Conservation (phyloP, 2,888 invertebrate species). For the Chrysomela aeneicollis region DNA sequence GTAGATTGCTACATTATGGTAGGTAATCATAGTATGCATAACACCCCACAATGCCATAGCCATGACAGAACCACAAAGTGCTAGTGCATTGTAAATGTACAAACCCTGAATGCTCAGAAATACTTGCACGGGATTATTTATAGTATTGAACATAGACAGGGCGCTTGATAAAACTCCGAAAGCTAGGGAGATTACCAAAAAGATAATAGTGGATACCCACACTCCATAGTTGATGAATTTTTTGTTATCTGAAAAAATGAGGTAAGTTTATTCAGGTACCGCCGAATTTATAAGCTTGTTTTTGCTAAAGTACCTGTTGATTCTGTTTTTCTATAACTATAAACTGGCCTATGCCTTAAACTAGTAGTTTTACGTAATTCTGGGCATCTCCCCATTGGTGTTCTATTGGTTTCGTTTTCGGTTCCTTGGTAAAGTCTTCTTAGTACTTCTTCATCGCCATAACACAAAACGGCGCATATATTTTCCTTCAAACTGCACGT, state of each 20-base stretch:
- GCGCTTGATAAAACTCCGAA: constrained; percentile 62
- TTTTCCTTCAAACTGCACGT: constrained; percentile 56
- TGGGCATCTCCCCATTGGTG: neutral
- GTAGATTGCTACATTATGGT: constrained; percentile 57
- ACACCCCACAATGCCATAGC: constrained; percentile 59
- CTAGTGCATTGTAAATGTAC: constrained; percentile 68
- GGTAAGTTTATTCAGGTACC: neutral
- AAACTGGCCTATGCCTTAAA: neutral
- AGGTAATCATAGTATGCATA: constrained; percentile 53
- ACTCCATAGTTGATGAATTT: constrained; percentile 60
- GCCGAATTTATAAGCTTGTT: neutral
- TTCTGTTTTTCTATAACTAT: neutral
- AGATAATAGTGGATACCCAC: constrained; percentile 67
- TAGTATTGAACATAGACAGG: constrained; percentile 68
- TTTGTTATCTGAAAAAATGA: constrained; percentile 34
- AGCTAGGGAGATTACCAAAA: constrained; percentile 63
- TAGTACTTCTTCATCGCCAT: constrained; percentile 28
- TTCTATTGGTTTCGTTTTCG: neutral
- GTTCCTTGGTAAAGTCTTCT: neutral
- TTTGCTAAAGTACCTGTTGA: neutral
- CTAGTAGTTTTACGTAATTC: neutral
- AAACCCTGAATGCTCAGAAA: constrained; percentile 68
- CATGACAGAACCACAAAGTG: constrained; percentile 53
- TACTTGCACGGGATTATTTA: constrained; percentile 67
- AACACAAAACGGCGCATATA: constrained; percentile 60